These are phyloP conservation scores for Chirona hameri DNA, from an alignment of 2,888 invertebrate genomes.

Conservation along the genomic window DNA sequence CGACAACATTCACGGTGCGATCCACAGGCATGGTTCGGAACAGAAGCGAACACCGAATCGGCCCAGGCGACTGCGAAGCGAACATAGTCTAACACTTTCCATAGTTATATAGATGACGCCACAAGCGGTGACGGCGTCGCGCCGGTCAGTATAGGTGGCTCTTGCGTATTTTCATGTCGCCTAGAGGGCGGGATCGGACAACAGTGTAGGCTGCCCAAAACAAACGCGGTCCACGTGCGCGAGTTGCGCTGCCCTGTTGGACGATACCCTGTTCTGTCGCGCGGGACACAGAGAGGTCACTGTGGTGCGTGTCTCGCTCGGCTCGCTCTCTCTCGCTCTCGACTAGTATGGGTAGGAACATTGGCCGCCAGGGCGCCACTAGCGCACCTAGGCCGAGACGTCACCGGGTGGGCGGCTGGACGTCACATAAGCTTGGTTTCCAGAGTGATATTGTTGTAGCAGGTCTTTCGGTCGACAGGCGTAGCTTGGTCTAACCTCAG, in stretches of 20 bases:
- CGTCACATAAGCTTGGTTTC: not conserved
- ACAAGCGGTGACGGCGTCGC: not conserved
- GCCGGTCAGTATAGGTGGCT: too few relatives aligned
- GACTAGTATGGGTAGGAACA: constrained; percentile 22
- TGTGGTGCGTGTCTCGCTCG: too few relatives aligned
- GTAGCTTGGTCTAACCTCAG: not conserved
- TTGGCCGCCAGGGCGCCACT: not conserved
- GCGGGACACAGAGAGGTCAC: not conserved
- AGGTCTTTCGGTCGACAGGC: not conserved
- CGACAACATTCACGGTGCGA: not conserved
- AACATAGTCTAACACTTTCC: not conserved
- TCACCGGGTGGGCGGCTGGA: not conserved
- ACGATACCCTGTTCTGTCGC: not conserved
- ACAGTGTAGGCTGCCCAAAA: too few relatives aligned
- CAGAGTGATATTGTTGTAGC: not conserved
- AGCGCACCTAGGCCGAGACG: not conserved
- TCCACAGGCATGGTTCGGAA: not conserved
- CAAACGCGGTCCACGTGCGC: not conserved
- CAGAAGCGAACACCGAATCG: not conserved
- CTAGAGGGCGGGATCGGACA: too few relatives aligned
- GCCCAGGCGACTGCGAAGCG: not conserved
- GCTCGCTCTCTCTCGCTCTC: not conserved
- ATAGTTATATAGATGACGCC: not conserved
- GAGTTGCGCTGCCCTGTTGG: not conserved
- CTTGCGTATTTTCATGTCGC: too few relatives aligned